These are phyloP conservation scores for Lordiphosa stackelbergi DNA, from an alignment of 1,140 invertebrate species.

Conservation along the genomic window DNA sequence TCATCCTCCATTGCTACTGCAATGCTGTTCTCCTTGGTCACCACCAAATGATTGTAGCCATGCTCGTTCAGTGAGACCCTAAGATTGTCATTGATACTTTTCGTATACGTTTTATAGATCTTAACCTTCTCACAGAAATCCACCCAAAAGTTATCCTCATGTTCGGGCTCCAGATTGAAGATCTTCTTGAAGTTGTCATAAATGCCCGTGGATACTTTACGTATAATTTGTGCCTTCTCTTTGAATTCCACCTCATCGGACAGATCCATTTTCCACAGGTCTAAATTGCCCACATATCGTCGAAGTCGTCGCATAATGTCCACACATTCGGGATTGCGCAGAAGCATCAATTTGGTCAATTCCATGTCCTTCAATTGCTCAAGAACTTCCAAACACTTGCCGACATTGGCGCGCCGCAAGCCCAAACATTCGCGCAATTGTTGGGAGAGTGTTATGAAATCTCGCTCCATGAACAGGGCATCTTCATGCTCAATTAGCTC, in stretches of 20 bases:
- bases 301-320: conserved; percentile 85
- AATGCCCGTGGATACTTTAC: conserved; percentile 82
- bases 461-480: conserved; percentile 77
- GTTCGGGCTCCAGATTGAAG: conserved; percentile 53
- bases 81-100: conserved; percentile 79
- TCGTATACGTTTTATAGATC: conserved; percentile 80
- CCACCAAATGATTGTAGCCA: conserved; percentile 46
- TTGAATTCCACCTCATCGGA: conserved; percentile 82
- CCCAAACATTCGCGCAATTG: conserved; percentile 85
- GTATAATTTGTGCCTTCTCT: conserved; percentile 82
- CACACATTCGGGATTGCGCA: conserved; percentile 90
- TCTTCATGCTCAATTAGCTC: conserved; percentile 69
- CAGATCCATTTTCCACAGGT: conserved; percentile 83
- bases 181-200: conserved; percentile 80
- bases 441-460: conserved; percentile 85
- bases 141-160: conserved; percentile 80
- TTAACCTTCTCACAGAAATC: conserved; percentile 80
- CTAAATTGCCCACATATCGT: conserved; percentile 86
- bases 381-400: conserved; percentile 81
- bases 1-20: background rate
- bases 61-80: conserved; percentile 78
- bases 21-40: conserved; percentile 20
- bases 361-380: conserved; percentile 81
- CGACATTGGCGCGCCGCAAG: conserved; percentile 82
- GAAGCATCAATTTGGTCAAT: conserved; percentile 87